These are phyloP conservation scores for Ispidina lecontei DNA, from an alignment of 2,797 vertebrate genomes.

Conservation along the genomic window DNA sequence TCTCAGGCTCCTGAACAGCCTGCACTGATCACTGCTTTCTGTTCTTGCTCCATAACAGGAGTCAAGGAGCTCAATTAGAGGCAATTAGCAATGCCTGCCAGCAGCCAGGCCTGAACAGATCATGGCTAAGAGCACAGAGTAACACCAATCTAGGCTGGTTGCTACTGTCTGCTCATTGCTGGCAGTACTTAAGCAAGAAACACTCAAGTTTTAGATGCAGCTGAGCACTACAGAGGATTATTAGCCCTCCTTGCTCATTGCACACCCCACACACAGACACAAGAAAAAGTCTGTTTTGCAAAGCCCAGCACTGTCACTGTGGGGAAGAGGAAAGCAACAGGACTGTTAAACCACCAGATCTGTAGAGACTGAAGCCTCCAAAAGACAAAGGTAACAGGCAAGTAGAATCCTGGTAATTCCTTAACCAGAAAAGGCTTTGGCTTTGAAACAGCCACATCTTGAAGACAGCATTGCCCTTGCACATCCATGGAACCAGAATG, in stretches of 20 bases:
- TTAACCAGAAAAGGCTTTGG: neutral
- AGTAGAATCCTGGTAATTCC: neutral
- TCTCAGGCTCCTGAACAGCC: neutral
- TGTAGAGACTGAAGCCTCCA: neutral
- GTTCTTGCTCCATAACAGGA: neutral
- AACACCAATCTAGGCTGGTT: neutral
- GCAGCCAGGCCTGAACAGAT: neutral
- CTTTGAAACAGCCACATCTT: neutral
- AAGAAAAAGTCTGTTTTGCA: neutral
- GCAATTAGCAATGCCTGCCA: neutral
- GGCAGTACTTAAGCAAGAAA: neutral
- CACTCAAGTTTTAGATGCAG: neutral
- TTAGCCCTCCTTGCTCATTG: neutral
- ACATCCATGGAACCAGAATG: neutral
- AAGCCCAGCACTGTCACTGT: neutral
- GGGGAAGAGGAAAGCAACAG: neutral
- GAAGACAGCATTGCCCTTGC: neutral
- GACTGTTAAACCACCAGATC: neutral
- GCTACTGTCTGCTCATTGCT: neutral
- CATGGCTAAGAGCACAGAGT: neutral
- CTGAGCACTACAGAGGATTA: neutral
- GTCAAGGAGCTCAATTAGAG: neutral
- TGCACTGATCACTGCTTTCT: neutral
- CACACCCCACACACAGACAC: neutral
- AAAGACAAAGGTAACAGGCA: neutral